phyloP scores from a whole-genome alignment of 2,888 invertebrate species.

The Lepidonotus clava region DNA sequence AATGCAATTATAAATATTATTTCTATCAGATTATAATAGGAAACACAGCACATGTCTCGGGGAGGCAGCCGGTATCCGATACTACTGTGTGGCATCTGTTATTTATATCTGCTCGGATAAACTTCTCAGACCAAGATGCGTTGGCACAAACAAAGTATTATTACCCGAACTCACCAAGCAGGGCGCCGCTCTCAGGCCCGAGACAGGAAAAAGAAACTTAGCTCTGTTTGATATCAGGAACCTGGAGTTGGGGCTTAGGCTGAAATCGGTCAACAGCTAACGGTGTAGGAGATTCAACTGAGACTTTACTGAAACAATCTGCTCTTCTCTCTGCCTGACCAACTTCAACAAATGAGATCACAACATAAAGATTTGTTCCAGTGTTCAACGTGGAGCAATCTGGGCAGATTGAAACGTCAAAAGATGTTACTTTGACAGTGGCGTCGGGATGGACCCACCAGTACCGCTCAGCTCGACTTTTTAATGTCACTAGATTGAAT shows the following conservation, averaged over 20 bases:
- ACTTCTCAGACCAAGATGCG: not conserved
- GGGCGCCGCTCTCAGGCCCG: not conserved
- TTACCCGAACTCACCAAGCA: not conserved
- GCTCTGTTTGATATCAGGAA: not conserved
- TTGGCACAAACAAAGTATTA: not conserved
- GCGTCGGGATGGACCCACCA: too few relatives aligned
- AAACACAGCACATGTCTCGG: not conserved
- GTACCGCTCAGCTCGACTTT: too few relatives aligned
- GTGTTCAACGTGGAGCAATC: not conserved
- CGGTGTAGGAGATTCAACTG: not conserved
- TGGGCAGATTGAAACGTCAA: not conserved
- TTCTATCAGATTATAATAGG: not conserved
- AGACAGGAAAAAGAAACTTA: conserved; percentile 19
- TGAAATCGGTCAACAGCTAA: not conserved
- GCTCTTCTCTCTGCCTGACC: not conserved
- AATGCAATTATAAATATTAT: not conserved
- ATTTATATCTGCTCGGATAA: not conserved
- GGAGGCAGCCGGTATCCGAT: not conserved
- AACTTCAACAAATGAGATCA: conserved; percentile 28
- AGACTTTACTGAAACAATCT: not conserved
- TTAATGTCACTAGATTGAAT: too few relatives aligned
- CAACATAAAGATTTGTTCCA: not conserved
- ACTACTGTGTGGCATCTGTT: not conserved
- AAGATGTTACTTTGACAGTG: not conserved
- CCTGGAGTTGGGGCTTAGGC: not conserved